A percentile compares a stretch with the other conserved stretches of the same genome.
phyloP scores from a whole-genome alignment of 2,888 invertebrate species.

The Julus scanicus region DNA sequence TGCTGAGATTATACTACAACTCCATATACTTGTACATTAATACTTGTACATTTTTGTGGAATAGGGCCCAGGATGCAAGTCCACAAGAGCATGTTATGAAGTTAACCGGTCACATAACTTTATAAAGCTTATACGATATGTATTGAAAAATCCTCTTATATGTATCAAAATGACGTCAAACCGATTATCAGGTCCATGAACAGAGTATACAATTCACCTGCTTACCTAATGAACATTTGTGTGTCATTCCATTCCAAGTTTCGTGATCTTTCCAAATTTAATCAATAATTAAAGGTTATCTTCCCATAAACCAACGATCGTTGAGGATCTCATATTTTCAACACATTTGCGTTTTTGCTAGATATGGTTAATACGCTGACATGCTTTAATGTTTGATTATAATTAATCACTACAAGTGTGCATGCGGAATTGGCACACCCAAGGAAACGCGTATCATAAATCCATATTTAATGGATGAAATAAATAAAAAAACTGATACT shows the following conservation, averaged over 20 bases:
- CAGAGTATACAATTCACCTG: not conserved
- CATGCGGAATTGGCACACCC: slow-evolving; percentile 11
- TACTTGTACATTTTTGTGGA: too few relatives aligned
- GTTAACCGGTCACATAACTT: too few relatives aligned
- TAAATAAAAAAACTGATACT: slow-evolving; percentile 13
- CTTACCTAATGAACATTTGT: not conserved
- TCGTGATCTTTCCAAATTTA: not conserved
- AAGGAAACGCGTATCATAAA: not conserved
- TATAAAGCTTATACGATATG: not conserved
- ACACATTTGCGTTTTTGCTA: not conserved
- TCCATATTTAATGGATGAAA: slow-evolving; percentile 39
- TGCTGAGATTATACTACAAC: too few relatives aligned
- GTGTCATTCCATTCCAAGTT: not conserved
- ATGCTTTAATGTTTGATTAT: slow-evolving; percentile 12
- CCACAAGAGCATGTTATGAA: too few relatives aligned
- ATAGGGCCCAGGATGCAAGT: too few relatives aligned
- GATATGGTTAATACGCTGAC: not conserved
- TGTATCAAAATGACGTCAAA: not conserved
- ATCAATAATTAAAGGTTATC: not conserved
- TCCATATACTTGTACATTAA: too few relatives aligned
- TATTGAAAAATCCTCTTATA: not conserved
- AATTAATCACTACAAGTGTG: slow-evolving; percentile 43
- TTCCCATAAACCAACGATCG: not conserved
- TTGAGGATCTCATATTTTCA: not conserved
- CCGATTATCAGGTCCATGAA: not conserved